phyloP scores from a whole-genome alignment of 2,888 invertebrate species.

The Drosophila tripunctata region DNA sequence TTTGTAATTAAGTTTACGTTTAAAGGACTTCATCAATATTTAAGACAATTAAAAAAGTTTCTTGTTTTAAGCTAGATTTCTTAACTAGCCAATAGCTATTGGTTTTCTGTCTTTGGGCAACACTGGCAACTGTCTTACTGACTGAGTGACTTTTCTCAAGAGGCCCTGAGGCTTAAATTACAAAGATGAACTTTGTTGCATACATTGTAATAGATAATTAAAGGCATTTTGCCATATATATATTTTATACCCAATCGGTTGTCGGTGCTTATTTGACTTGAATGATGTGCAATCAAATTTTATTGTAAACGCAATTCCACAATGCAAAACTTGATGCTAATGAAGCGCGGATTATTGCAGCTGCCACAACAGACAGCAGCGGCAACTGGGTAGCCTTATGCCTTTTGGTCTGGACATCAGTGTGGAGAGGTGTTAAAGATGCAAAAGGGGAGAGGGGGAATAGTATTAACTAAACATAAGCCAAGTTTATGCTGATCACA shows the following conservation, averaged over 20 bases:
- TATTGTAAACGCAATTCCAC: conserved; percentile 65
- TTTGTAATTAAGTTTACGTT: not conserved
- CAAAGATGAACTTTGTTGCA: conserved; percentile 30
- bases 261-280: conserved; percentile 52
- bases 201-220: conserved; percentile 61
- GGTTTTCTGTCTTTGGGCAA: no score
- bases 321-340: conserved; percentile 68
- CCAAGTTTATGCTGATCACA: conserved; percentile 38
- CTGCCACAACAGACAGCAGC: conserved; percentile 18
- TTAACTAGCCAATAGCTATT: not conserved
- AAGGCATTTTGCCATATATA: conserved; percentile 55
- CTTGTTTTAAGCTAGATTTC: no score
- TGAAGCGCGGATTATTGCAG: conserved; percentile 55
- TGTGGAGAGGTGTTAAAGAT: not conserved
- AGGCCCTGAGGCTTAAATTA: not conserved
- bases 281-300: conserved; percentile 65
- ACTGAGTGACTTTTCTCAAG: not conserved
- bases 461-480: conserved; percentile 37
- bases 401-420: no score
- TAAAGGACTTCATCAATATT: no score
- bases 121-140: no score
- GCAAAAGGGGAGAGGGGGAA: conserved; percentile 1
- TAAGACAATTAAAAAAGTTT: no score
- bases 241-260: conserved; percentile 49
- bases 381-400: conserved; percentile 57